A percentile compares a stretch with the other conserved stretches of the same genome.
These are phyloP conservation scores for Myotis myotis DNA, from an alignment of 2,797 vertebrate genomes.

Conservation along the genomic window DNA sequence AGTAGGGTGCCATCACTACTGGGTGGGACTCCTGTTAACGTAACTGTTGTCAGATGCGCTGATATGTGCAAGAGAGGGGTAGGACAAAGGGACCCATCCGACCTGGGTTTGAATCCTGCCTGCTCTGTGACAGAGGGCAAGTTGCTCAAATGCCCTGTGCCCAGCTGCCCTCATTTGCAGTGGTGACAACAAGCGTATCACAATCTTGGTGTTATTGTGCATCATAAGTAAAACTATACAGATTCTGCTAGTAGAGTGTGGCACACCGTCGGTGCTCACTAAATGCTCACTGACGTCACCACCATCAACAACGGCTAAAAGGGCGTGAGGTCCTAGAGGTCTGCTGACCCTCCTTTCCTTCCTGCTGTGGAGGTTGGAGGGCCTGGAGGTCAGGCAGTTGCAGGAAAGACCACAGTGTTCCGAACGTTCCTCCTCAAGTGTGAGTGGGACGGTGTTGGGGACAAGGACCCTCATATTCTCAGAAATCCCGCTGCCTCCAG, in stretches of 20 bases:
- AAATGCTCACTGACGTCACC: neutral
- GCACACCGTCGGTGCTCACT: neutral
- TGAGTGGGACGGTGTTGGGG: too few relatives aligned
- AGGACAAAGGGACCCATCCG: neutral
- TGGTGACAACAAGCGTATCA: too few relatives aligned
- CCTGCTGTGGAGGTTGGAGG: neutral
- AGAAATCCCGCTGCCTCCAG: too few relatives aligned
- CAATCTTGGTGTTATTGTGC: neutral
- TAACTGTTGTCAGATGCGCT: neutral
- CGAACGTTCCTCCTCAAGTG: too few relatives aligned
- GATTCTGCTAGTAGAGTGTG: neutral
- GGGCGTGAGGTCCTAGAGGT: neutral
- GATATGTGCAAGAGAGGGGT: too few relatives aligned
- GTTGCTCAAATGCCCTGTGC: neutral
- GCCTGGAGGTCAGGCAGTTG: neutral
- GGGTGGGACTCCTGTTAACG: neutral
- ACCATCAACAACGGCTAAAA: neutral
- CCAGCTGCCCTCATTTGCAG: neutral
- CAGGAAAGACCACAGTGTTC: too few relatives aligned
- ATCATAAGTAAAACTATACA: fast-evolving
- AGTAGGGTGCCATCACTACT: neutral
- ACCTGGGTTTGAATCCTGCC: neutral
- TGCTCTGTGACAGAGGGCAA: neutral
- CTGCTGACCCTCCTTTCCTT: neutral
- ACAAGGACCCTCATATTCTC: too few relatives aligned